These are phyloP conservation scores for Drosophila nannoptera DNA, from an alignment of 1,140 invertebrate genomes.

Conservation along the genomic window DNA sequence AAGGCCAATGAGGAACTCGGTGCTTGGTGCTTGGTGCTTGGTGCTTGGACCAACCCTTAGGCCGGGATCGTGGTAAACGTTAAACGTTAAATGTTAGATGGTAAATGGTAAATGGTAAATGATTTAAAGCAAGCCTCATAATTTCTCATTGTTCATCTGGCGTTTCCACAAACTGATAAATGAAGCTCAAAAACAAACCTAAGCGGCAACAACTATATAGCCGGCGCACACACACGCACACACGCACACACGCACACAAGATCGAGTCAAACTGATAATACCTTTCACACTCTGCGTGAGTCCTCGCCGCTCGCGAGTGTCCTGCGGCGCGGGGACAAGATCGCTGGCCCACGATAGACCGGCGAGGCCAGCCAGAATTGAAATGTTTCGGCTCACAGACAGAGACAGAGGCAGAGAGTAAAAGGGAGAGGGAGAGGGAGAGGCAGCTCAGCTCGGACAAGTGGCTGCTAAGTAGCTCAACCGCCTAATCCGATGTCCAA, in stretches of 20 bases:
- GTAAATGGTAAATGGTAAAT: slow-evolving; percentile 63
- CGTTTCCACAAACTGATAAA: slow-evolving; percentile 72
- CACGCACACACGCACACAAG: slow-evolving; percentile 18
- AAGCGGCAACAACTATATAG: slow-evolving; percentile 54
- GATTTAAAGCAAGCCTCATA: slow-evolving; percentile 76
- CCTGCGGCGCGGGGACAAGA: slow-evolving; percentile 48
- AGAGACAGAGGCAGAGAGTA: not conserved
- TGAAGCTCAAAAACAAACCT: slow-evolving; percentile 58
- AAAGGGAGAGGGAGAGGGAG: slow-evolving; percentile 13
- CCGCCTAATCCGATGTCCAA: slow-evolving; percentile 65
- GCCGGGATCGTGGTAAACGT: slow-evolving; percentile 24
- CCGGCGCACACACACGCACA: slow-evolving; percentile 3
- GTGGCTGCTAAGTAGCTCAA: slow-evolving; percentile 68
- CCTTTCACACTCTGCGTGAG: slow-evolving; percentile 73
- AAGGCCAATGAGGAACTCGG: slow-evolving; percentile 52
- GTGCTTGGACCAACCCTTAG: slow-evolving; percentile 37
- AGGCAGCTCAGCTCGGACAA: slow-evolving; percentile 45
- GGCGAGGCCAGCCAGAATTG: slow-evolving; percentile 39
- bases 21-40: slow-evolving; percentile 34
- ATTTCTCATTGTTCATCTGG: slow-evolving; percentile 70
- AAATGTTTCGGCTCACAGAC: slow-evolving; percentile 49
- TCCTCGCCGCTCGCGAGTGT: slow-evolving; percentile 38
- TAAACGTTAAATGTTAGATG: slow-evolving; percentile 70
- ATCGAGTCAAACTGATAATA: slow-evolving; percentile 73
- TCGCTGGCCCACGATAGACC: slow-evolving; percentile 45